Evolutionary conservation across 2,113 vertebrate genomes (phyloP).

Genomic region (Hippocampus barbouri): DNA sequence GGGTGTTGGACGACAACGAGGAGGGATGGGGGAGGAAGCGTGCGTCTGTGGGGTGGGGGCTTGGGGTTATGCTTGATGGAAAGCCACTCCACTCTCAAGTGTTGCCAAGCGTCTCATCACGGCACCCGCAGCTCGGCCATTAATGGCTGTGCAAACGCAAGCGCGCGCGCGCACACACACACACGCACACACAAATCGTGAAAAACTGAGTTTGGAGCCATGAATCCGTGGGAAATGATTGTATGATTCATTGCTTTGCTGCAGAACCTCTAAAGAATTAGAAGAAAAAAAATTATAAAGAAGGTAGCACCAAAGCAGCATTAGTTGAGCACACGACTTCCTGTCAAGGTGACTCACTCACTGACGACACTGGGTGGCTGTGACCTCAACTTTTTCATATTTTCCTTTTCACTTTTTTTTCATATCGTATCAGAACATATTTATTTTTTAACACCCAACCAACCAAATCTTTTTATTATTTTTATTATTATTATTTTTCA

Average conservation of each 20-base stretch:
- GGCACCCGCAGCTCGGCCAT: conserved; percentile 24
- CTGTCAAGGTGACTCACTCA: background rate
- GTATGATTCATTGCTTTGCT: conserved; percentile 27
- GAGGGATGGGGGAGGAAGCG: conserved; percentile 9
- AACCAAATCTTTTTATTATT: too few species aligned
- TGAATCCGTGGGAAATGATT: conserved; percentile 18
- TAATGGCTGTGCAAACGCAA: conserved; percentile 20
- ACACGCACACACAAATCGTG: background rate
- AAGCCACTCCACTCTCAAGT: conserved; percentile 51
- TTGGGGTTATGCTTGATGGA: conserved; percentile 41
- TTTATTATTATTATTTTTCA: too few species aligned
- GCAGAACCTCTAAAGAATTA: background rate
- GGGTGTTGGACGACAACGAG: conserved; percentile 31
- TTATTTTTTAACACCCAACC: too few species aligned
- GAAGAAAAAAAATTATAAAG: background rate
- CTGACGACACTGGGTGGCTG: background rate
- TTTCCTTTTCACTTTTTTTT: background rate
- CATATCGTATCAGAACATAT: background rate
- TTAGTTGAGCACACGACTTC: background rate
- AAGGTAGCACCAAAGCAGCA: conserved; percentile 27
- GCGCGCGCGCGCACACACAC: conserved; percentile 11
- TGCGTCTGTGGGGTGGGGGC: background rate
- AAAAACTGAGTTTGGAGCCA: background rate
- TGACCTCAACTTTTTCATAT: background rate
- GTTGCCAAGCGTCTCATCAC: conserved; percentile 54